phyloP scores from a whole-genome alignment of 2,113 vertebrate species.

The pig (Sus scrofa) region DNA sequence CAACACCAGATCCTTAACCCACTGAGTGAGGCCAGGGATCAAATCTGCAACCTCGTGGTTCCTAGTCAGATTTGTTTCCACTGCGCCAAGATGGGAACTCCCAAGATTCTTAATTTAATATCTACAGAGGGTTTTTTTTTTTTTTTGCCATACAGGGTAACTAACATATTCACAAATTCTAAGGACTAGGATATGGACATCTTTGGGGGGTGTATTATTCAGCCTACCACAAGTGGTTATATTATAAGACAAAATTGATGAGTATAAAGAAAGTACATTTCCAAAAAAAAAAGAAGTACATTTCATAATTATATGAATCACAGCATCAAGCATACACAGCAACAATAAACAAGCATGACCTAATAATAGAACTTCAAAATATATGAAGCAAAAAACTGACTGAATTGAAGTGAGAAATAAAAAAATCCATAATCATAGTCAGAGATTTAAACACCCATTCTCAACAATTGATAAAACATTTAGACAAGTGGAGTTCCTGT shows the following conservation, averaged over 20 bases:
- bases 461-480: background rate
- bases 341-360: background rate
- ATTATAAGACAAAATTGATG: background rate
- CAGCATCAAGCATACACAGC: background rate
- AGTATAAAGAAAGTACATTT: too few species aligned
- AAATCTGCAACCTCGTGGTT: too few species aligned
- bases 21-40: too few species aligned
- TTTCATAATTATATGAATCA: constrained; percentile 4
- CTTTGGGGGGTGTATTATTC: background rate
- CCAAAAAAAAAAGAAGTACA: background rate
- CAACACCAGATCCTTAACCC: too few species aligned
- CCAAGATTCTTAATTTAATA: background rate
- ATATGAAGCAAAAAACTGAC: background rate
- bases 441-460: background rate
- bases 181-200: background rate
- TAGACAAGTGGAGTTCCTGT: background rate
- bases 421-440: background rate
- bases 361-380: background rate
- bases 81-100: too few species aligned
- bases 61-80: too few species aligned
- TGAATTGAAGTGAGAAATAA: background rate
- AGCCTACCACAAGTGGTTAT: background rate
- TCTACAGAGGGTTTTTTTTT: background rate
- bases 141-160: background rate
- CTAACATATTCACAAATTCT: background rate